These are phyloP conservation scores for Lordiphosa andalusiaca DNA, from an alignment of 2,888 invertebrate genomes.

Conservation along the genomic window DNA sequence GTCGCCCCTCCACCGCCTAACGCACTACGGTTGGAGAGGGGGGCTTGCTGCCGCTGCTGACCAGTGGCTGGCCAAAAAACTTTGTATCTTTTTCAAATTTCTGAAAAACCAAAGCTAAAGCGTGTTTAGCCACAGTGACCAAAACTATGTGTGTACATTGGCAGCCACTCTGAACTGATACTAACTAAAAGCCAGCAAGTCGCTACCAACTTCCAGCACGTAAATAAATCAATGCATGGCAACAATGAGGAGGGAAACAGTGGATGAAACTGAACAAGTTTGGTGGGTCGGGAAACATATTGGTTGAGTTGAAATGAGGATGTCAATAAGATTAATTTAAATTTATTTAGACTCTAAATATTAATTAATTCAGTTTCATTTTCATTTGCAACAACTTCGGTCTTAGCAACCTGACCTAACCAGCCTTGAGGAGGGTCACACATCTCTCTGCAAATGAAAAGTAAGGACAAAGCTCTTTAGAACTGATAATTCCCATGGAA, in stretches of 20 bases:
- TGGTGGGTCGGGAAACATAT: too few species aligned
- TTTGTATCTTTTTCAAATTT: slow-evolving; percentile 55
- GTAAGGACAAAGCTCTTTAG: too few species aligned
- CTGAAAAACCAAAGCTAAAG: slow-evolving; percentile 52
- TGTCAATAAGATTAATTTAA: too few species aligned
- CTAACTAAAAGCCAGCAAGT: slow-evolving; percentile 62
- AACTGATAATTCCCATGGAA: too few species aligned
- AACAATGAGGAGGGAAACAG: slow-evolving; percentile 42
- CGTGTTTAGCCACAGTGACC: slow-evolving; percentile 57
- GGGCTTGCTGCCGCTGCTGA: background rate
- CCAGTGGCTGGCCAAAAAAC: slow-evolving; percentile 47
- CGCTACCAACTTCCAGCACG: slow-evolving; percentile 52
- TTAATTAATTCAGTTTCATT: too few species aligned
- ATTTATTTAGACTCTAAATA: too few species aligned
- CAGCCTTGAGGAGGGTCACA: too few species aligned
- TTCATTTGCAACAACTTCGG: too few species aligned
- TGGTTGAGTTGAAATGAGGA: too few species aligned
- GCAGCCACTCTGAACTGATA: slow-evolving; percentile 40
- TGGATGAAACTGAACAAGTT: background rate
- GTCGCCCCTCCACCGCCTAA: slow-evolving; percentile 24
- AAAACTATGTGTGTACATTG: slow-evolving; percentile 33
- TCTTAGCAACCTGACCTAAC: too few species aligned
- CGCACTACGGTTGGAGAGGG: slow-evolving; percentile 20
- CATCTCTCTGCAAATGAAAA: too few species aligned
- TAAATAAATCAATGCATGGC: slow-evolving; percentile 52